Evolutionary conservation across 2,113 vertebrate species (phyloP).

Genomic region (Brachyhypopomus occidentalis): DNA sequence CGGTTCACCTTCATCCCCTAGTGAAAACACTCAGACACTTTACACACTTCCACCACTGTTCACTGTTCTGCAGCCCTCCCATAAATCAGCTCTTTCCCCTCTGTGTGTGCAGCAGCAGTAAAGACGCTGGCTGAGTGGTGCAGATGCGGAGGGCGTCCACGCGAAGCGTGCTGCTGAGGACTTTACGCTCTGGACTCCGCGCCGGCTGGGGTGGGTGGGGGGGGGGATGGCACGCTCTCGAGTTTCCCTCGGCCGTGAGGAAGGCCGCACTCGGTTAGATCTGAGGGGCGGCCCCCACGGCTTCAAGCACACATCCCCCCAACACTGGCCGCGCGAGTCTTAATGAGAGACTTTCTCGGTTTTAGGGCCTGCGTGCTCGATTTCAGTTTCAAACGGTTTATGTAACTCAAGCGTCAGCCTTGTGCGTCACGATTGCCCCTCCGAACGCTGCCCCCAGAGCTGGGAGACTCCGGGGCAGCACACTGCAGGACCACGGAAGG

Average conservation of each 20-base stretch:
- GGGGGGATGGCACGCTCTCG: slow-evolving; percentile 49
- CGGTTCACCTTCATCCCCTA: not conserved
- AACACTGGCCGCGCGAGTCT: not conserved
- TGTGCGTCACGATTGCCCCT: too few species aligned
- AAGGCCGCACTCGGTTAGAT: slow-evolving; percentile 46
- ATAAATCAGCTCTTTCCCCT: slow-evolving; percentile 15
- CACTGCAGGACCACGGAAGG: too few species aligned
- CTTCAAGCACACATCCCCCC: slow-evolving; percentile 9
- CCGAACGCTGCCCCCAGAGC: too few species aligned
- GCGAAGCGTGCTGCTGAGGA: not conserved
- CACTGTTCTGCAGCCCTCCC: slow-evolving; percentile 16
- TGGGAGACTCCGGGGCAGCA: too few species aligned
- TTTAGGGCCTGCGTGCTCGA: not conserved
- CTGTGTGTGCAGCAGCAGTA: slow-evolving; percentile 24
- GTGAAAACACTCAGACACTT: not conserved
- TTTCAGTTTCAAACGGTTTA: too few species aligned
- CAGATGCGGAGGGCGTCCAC: slow-evolving; percentile 4
- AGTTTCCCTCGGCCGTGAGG: slow-evolving; percentile 61
- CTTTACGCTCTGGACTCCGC: slow-evolving; percentile 34
- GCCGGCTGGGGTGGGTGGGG: slow-evolving; percentile 34
- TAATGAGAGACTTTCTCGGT: not conserved
- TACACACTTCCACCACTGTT: slow-evolving; percentile 28
- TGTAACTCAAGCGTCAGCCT: too few species aligned
- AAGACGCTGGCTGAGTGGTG: slow-evolving; percentile 42
- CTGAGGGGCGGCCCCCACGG: not conserved